Conservation (phyloP, 2,888 invertebrate species). For the Allolobophora icterica region DNA sequence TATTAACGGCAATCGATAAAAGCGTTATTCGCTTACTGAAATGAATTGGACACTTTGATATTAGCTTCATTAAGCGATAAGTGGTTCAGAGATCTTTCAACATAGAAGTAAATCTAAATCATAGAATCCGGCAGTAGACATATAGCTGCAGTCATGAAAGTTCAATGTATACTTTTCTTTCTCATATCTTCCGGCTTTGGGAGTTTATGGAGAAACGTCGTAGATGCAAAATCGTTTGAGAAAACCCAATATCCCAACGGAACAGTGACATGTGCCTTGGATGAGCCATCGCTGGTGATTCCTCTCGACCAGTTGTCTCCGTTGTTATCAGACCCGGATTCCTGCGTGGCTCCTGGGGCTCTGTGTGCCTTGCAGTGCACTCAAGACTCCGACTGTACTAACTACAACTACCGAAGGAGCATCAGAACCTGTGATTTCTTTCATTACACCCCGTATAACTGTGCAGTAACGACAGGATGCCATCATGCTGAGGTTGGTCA, state of each 20-base stretch:
- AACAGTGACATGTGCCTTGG: not conserved
- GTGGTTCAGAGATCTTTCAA: too few relatives aligned
- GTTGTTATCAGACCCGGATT: not conserved
- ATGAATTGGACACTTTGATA: too few relatives aligned
- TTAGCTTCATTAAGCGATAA: too few relatives aligned
- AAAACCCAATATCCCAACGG: not conserved
- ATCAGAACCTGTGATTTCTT: not conserved
- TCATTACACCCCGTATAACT: not conserved
- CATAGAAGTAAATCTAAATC: too few relatives aligned
- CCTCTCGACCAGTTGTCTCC: not conserved
- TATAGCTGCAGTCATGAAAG: too few relatives aligned
- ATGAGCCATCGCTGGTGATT: not conserved
- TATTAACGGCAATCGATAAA: too few relatives aligned
- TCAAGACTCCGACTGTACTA: not conserved
- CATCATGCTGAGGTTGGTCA: not conserved
- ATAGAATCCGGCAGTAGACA: too few relatives aligned
- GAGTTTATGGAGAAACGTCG: not conserved
- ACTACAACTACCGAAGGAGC: constrained; percentile 19
- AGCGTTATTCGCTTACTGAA: too few relatives aligned
- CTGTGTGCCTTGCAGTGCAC: not conserved
- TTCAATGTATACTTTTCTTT: not conserved
- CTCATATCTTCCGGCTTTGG: not conserved
- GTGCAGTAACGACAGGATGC: not conserved
- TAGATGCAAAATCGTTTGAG: not conserved
- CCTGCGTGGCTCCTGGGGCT: not conserved